These are phyloP conservation scores for Meloidogyne chitwoodi DNA, from an alignment of 1,140 invertebrate genomes.

Conservation along the genomic window DNA sequence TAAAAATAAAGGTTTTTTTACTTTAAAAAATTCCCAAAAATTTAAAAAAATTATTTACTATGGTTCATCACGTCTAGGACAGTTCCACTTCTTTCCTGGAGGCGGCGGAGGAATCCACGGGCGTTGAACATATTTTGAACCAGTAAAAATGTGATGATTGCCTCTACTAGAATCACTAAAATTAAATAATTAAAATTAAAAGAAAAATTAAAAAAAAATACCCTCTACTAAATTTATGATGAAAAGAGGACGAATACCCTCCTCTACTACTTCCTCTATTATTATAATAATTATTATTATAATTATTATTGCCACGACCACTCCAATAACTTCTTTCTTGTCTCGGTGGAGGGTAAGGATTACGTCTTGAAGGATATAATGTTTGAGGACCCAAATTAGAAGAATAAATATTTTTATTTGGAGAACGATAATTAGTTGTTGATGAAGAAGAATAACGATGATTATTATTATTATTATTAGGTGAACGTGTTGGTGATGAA, in stretches of 20 bases:
- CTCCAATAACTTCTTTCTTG: not conserved
- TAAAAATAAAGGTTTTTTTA: not conserved
- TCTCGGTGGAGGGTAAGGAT: conserved; percentile 6
- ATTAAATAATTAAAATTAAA: no score
- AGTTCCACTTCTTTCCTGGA: conserved; percentile 16
- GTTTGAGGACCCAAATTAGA: conserved; percentile 17
- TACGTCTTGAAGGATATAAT: conserved; percentile 6
- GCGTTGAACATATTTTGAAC: not conserved
- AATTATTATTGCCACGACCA: not conserved
- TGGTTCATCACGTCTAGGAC: conserved; percentile 14
- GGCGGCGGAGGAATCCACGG: conserved; percentile 13
- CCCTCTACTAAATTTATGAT: not conserved
- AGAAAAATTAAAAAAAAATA: not conserved
- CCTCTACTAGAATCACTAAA: not conserved
- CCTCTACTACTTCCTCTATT: not conserved
- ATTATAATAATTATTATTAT: not conserved
- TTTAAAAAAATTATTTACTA: not conserved
- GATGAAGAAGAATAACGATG: not conserved
- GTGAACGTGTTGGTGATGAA: no score
- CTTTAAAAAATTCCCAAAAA: no score
- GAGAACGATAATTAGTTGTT: not conserved
- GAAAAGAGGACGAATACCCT: no score
- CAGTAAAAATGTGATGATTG: not conserved
- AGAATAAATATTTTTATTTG: no score
- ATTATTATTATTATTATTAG: not conserved